These are phyloP conservation scores for Trileptium ribeirensis DNA, from an alignment of 2,888 invertebrate genomes.

Conservation along the genomic window DNA sequence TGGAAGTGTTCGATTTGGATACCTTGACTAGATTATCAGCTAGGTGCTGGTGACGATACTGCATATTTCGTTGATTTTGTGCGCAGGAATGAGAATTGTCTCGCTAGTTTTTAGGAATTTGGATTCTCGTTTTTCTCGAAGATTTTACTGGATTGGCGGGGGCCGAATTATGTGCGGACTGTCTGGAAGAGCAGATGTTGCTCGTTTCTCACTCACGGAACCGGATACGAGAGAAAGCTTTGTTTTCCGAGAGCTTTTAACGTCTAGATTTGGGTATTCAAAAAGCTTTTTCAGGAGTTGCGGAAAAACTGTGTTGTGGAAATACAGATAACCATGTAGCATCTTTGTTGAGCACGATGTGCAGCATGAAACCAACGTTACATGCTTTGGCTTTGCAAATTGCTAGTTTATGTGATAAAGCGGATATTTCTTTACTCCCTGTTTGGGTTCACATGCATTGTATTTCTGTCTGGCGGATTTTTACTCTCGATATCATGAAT, in stretches of 20 bases:
- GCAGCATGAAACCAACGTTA: neutral
- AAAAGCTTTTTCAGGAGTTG: neutral
- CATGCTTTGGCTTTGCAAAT: constrained; percentile 1
- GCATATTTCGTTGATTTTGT: too few relatives aligned
- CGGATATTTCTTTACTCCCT: neutral
- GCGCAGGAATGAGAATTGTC: too few relatives aligned
- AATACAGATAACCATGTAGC: neutral
- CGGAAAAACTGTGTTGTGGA: neutral
- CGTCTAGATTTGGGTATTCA: neutral
- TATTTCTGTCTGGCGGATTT: neutral
- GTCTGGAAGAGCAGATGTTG: neutral
- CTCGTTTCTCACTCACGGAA: neutral
- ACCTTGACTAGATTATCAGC: too few relatives aligned
- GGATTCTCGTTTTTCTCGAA: neutral
- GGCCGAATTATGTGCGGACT: neutral
- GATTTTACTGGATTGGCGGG: neutral
- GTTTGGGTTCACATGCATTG: neutral
- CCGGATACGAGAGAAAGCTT: neutral
- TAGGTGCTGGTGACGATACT: too few relatives aligned
- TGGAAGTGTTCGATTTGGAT: too few relatives aligned
- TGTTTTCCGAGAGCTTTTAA: neutral
- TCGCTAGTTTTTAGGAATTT: too few relatives aligned
- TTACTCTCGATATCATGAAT: neutral
- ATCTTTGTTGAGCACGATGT: neutral
- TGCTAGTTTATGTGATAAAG: neutral